phyloP scores from a whole-genome alignment of 2,888 invertebrate genomes.

The Protodeltote pygarga region DNA sequence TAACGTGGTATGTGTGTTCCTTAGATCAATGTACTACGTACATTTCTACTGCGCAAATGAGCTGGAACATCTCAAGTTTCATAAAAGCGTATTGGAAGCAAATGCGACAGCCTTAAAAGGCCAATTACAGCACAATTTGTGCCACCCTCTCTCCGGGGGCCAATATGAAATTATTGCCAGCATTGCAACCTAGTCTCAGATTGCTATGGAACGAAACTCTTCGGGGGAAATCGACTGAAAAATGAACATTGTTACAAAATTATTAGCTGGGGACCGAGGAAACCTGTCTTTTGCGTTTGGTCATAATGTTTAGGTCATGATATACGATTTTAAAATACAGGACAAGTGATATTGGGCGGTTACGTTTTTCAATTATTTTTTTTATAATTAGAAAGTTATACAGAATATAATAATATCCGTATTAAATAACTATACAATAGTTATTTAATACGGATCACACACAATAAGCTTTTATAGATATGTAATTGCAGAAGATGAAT shows the following conservation, averaged over 20 bases:
- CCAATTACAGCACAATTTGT: conserved; percentile 83
- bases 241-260: conserved; percentile 27
- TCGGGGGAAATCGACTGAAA: conserved; percentile 60
- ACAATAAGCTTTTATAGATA: no score
- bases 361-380: no score
- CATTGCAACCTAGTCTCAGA: conserved; percentile 62
- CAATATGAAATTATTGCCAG: conserved; percentile 77
- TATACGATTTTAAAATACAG: no score
- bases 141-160: conserved; percentile 59
- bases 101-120: conserved; percentile 79
- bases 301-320: neutral
- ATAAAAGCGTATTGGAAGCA: conserved; percentile 72
- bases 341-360: no score
- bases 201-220: conserved; percentile 55
- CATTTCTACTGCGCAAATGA: conserved; percentile 15
- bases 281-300: neutral
- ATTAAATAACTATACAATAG: no score
- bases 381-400: no score
- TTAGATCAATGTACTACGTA: neutral
- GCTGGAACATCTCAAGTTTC: conserved; percentile 58
- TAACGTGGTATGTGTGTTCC: no score
- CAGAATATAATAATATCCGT: no score
- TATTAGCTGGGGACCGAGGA: conserved; percentile 8
- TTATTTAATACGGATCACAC: no score
- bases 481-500: no score